Conservation (phyloP, 2,888 invertebrate genomes). For the Polyommatus iphigenia region DNA sequence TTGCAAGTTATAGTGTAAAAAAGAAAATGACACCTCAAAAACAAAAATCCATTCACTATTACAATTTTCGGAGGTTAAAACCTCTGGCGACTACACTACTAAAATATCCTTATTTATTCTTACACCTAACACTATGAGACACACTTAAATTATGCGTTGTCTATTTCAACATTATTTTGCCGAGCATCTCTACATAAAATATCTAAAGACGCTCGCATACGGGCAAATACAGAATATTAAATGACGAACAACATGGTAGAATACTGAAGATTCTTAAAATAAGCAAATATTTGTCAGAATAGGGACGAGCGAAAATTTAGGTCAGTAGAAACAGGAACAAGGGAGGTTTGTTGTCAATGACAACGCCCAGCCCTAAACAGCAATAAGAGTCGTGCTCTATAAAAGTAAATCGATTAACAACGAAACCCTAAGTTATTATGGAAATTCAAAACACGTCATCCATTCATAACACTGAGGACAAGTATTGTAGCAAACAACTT, state of each 20-base stretch:
- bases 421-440: slow-evolving; percentile 3
- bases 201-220: background rate
- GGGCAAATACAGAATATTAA: background rate
- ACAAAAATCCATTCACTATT: no score
- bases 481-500: background rate
- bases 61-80: no score
- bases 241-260: background rate
- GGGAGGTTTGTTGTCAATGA: slow-evolving; percentile 22
- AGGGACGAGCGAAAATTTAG: background rate
- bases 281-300: background rate
- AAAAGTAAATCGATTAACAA: slow-evolving; percentile 4
- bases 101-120: background rate
- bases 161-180: background rate
- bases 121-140: background rate
- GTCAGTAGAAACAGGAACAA: slow-evolving; percentile 5
- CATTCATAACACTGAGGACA: background rate
- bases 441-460: background rate
- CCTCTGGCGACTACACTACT: no score
- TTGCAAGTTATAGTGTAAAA: no score
- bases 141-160: background rate
- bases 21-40: no score
- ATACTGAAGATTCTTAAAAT: background rate
- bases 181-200: no score
- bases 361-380: slow-evolving; percentile 18
- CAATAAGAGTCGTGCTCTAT: background rate